phyloP scores from a whole-genome alignment of 2,797 vertebrate species.

The Discoglossus pictus region DNA sequence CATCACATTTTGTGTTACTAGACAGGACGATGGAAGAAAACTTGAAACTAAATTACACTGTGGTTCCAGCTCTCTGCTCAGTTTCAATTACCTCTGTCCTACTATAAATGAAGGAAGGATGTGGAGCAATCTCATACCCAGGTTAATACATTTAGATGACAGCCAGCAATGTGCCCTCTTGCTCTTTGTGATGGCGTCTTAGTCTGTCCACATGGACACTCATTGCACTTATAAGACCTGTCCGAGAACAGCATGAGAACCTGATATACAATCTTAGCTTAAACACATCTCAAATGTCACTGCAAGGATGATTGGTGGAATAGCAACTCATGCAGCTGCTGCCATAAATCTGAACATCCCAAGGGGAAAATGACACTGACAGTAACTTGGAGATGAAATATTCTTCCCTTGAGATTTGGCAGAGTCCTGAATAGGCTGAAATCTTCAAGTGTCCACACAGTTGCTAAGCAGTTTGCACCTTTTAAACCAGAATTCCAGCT shows the following conservation, averaged over 20 bases:
- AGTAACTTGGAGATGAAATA: constrained; percentile 19
- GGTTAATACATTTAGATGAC: constrained; percentile 1
- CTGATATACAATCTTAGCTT: constrained; percentile 14
- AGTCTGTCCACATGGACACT: neutral
- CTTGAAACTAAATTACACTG: too few relatives aligned
- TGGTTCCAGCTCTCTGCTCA: too few relatives aligned
- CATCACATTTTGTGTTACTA: too few relatives aligned
- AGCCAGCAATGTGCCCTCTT: neutral
- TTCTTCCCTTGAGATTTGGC: constrained; percentile 21
- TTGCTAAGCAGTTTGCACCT: constrained; percentile 1
- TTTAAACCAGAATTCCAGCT: neutral
- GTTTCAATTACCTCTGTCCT: neutral
- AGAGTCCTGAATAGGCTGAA: neutral
- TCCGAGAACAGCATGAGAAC: constrained; percentile 20
- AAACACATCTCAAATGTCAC: constrained; percentile 41
- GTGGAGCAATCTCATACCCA: neutral
- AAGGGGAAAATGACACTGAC: constrained; percentile 1
- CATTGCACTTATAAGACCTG: constrained; percentile 13
- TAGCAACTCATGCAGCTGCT: constrained; percentile 40
- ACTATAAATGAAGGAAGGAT: neutral
- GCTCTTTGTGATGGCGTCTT: neutral
- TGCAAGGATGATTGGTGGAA: constrained; percentile 18
- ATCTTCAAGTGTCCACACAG: constrained; percentile 14
- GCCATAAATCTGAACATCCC: constrained; percentile 23
- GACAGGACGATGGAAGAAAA: too few relatives aligned